A percentile compares a stretch with the other conserved stretches of the same genome.
Conservation (phyloP, 2,113 vertebrate genomes). For the Sula dactylatra region DNA sequence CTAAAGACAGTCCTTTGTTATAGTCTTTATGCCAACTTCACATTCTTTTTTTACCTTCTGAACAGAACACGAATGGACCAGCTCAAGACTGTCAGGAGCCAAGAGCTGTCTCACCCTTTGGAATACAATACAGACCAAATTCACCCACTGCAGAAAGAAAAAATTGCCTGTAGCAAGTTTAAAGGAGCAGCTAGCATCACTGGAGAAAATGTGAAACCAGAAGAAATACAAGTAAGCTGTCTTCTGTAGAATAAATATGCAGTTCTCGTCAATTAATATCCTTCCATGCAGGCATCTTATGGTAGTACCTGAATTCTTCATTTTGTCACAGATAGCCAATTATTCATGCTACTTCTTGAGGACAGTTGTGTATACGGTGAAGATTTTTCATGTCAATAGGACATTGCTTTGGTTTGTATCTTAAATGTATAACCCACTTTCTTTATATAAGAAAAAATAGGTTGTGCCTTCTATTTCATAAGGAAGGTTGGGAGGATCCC, state of each 20-base stretch:
- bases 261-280: background rate
- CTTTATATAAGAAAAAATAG: background rate
- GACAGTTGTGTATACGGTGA: background rate
- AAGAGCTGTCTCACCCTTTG: background rate
- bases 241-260: background rate
- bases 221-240: slow-evolving; percentile 50
- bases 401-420: background rate
- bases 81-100: background rate
- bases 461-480: background rate
- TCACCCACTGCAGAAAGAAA: background rate
- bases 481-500: background rate
- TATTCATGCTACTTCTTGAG: background rate
- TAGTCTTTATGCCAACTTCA: background rate
- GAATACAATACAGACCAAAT: background rate
- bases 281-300: background rate
- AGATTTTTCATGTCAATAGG: background rate
- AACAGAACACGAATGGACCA: slow-evolving; percentile 10
- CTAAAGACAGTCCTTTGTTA: background rate
- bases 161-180: background rate
- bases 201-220: background rate
- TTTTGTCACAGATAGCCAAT: background rate
- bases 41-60: background rate
- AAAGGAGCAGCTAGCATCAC: background rate
- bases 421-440: background rate
- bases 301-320: background rate